Evolutionary conservation across 2,888 invertebrate genomes (phyloP).

Genomic region (Halictus quadricinctus): DNA sequence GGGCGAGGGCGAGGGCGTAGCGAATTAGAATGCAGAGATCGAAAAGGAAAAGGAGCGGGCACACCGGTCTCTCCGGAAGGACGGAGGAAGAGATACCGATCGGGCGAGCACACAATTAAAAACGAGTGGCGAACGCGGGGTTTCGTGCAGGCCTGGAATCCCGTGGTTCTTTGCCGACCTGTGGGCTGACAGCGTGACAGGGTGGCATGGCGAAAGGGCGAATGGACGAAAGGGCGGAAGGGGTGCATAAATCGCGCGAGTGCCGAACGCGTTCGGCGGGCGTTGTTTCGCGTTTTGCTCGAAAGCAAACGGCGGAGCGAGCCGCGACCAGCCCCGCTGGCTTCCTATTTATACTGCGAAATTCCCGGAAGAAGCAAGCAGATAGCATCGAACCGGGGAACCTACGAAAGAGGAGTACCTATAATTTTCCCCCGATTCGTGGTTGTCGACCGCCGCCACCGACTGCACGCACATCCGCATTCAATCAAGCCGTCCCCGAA

Average conservation of each 20-base stretch:
- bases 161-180: constrained; percentile 7
- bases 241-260: constrained; percentile 74
- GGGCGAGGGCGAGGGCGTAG: background rate
- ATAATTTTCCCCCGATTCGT: constrained; percentile 78
- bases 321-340: constrained; percentile 32
- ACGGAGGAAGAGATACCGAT: constrained; percentile 43
- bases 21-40: constrained; percentile 9
- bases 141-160: constrained; percentile 63
- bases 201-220: background rate
- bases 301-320: constrained; percentile 20
- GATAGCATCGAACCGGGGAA: constrained; percentile 74
- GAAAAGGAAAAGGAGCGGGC: background rate
- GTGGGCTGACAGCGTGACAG: background rate
- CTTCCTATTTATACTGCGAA: constrained; percentile 74
- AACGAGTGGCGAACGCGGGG: constrained; percentile 27
- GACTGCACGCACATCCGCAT: constrained; percentile 80
- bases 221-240: background rate
- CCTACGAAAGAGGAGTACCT: constrained; percentile 75
- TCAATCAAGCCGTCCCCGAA: constrained; percentile 74
- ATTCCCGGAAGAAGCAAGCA: constrained; percentile 74
- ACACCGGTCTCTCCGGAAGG: background rate
- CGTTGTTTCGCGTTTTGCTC: constrained; percentile 49
- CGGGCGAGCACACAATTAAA: constrained; percentile 54
- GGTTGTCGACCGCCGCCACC: constrained; percentile 69
- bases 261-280: constrained; percentile 67